Evolutionary conservation across 64 coral and sea anemone genomes (phyloP).

Genomic region (Trachythela sp.): DNA sequence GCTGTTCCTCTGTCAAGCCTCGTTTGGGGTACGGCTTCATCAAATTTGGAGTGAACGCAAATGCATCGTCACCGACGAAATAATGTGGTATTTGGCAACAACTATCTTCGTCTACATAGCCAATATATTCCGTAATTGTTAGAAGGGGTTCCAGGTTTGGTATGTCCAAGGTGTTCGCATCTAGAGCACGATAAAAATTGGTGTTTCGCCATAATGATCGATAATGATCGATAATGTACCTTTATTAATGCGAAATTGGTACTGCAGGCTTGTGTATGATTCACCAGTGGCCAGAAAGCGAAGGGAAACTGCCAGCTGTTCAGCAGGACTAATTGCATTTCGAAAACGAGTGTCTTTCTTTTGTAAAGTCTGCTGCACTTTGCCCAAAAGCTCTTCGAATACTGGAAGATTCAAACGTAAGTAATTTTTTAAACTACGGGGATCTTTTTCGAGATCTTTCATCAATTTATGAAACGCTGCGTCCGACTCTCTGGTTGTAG

Average conservation of each 20-base stretch:
- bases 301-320: conserved; percentile 47
- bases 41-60: neutral
- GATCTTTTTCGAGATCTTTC: neutral
- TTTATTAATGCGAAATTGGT: conserved; percentile 13
- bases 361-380: neutral
- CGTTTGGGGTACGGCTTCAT: neutral
- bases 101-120: neutral
- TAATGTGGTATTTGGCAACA: neutral
- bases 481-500: too few relatives aligned
- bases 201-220: too few relatives aligned
- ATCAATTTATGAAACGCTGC: neutral
- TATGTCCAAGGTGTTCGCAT: too few relatives aligned
- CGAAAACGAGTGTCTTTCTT: conserved; percentile 9
- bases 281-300: conserved; percentile 52
- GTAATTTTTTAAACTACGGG: neutral
- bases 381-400: neutral
- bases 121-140: too few relatives aligned
- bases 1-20: neutral
- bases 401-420: conserved; percentile 7
- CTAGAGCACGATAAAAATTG: too few relatives aligned
- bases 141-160: too few relatives aligned
- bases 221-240: neutral
- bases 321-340: conserved; percentile 37
- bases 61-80: neutral
- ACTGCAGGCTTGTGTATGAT: conserved; percentile 32